phyloP scores from a whole-genome alignment of 2,888 invertebrate species.

The Cabera pusaria region DNA sequence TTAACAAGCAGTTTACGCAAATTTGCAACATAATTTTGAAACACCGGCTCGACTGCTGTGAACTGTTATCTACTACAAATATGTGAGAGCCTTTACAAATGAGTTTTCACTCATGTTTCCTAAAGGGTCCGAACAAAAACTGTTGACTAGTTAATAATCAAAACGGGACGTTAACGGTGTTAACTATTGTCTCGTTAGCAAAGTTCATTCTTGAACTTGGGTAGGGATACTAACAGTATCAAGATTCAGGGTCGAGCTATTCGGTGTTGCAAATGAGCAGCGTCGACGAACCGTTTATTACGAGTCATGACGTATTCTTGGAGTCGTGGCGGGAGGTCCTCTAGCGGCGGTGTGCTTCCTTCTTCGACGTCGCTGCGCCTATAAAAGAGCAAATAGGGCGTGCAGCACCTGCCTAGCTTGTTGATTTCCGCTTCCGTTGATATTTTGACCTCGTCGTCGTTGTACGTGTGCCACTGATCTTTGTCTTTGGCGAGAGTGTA shows the following conservation, averaged over 20 bases:
- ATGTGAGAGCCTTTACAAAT: too few relatives aligned
- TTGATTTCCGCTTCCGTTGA: conserved; percentile 85
- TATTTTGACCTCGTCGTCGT: conserved; percentile 88
- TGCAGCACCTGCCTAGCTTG: conserved; percentile 86
- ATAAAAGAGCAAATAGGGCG: conserved; percentile 93
- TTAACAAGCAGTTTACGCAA: too few relatives aligned
- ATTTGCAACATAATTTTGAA: too few relatives aligned
- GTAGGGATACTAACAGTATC: too few relatives aligned
- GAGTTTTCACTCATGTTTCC: too few relatives aligned
- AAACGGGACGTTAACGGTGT: too few relatives aligned
- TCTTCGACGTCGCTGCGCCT: conserved; percentile 71
- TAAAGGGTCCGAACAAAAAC: too few relatives aligned
- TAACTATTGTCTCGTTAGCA: too few relatives aligned
- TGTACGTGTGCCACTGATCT: conserved; percentile 90
- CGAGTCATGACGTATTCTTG: conserved; percentile 57
- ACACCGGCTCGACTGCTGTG: too few relatives aligned
- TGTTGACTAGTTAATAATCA: too few relatives aligned
- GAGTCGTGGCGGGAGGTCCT: conserved; percentile 56
- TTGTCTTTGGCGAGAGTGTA: conserved; percentile 90
- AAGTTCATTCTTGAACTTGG: too few relatives aligned
- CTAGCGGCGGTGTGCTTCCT: conserved; percentile 48
- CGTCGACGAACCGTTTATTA: conserved; percentile 62
- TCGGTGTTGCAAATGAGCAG: conserved; percentile 41
- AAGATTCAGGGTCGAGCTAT: conserved; percentile 58
- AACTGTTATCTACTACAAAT: too few relatives aligned